These are phyloP conservation scores for Spisula solida DNA, from an alignment of 2,888 invertebrate genomes.

Conservation along the genomic window DNA sequence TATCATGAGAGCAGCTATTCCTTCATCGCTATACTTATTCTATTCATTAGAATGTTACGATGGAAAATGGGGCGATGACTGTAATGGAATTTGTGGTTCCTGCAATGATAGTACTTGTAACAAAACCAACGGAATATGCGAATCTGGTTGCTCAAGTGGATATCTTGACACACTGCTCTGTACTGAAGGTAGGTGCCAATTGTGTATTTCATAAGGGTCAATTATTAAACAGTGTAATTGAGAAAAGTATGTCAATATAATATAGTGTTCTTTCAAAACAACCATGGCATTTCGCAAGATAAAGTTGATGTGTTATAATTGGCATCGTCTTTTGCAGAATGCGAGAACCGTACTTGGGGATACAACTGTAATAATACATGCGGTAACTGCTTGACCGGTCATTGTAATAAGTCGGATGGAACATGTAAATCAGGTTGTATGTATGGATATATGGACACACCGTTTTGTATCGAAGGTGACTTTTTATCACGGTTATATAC, in stretches of 20 bases:
- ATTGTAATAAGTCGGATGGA: background rate
- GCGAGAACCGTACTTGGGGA: background rate
- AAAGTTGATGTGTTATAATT: no score
- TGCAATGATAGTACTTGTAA: background rate
- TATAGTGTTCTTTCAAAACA: no score
- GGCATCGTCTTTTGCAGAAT: no score
- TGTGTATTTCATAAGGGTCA: no score
- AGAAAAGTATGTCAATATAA: no score
- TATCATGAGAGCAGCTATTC: no score
- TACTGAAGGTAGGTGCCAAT: background rate
- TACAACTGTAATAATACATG: background rate
- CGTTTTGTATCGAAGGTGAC: conserved; percentile 7
- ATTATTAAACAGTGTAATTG: no score
- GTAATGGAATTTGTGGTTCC: background rate
- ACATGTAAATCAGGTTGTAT: background rate
- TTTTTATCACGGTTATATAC: no score
- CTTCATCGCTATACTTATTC: no score
- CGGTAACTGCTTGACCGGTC: background rate
- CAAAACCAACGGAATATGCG: background rate
- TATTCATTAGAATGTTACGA: no score
- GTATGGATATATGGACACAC: background rate
- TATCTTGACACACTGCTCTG: background rate
- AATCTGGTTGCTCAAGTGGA: background rate
- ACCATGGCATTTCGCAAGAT: no score
- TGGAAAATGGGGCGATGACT: background rate